Percentiles rank a stretch among this genome's conserved stretches.
Conservation (phyloP, 2,797 vertebrate genomes). For the Coregonus sp. region DNA sequence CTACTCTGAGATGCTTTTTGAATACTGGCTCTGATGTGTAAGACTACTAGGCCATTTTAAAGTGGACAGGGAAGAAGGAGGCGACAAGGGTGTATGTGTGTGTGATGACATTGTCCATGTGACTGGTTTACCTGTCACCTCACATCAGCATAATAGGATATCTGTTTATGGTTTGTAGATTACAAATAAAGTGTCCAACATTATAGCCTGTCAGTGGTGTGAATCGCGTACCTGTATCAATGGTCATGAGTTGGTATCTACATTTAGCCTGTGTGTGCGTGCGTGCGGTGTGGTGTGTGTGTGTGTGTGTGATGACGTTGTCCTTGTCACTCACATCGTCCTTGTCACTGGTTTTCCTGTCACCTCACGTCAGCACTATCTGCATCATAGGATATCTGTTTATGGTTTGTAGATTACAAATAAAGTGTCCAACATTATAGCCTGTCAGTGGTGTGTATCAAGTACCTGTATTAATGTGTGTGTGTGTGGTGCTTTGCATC, state of each 20-base stretch:
- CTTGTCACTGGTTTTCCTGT: not conserved
- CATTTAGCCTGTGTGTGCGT: constrained; percentile 42
- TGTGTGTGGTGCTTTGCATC: constrained; percentile 34
- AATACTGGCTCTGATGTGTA: not conserved
- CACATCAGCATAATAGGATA: constrained; percentile 20
- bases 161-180: constrained; percentile 16
- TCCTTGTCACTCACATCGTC: not conserved
- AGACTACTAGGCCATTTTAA: not conserved
- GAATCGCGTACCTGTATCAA: constrained; percentile 38
- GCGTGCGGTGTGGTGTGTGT: not conserved
- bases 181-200: constrained; percentile 5
- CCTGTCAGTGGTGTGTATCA: constrained; percentile 33
- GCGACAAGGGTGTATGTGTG: not conserved
- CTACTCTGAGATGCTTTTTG: not conserved
- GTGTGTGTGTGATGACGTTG: constrained; percentile 12
- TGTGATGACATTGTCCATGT: not conserved
- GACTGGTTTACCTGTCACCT: not conserved
- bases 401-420: constrained; percentile 13
- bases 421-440: constrained; percentile 10
- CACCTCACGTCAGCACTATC: constrained; percentile 13
- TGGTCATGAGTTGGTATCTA: constrained; percentile 26
- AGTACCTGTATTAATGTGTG: constrained; percentile 38
- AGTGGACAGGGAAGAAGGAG: not conserved
- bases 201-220: constrained; percentile 25
- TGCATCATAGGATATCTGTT: constrained; percentile 15